Evolutionary conservation across 2,113 vertebrate species (phyloP), one percentile per base, ranked within the genome.

Genomic region (Gymnorhina tibicen): DNA sequence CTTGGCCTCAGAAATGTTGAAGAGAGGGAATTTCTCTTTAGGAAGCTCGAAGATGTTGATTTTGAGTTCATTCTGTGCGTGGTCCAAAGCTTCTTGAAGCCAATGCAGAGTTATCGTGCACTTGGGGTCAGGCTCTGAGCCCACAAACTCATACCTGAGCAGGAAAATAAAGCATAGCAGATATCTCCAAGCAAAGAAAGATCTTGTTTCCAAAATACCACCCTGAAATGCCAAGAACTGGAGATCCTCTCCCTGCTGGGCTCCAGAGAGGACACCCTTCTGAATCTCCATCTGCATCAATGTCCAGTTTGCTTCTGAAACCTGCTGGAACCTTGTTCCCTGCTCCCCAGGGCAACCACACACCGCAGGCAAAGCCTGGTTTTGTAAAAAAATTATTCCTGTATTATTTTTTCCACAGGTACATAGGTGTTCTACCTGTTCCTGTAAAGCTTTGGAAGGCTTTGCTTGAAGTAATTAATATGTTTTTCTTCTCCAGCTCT

Each of bases 1-100:
- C 91, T 95, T 28, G 83, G 56, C 82, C 86, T 69, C 86, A 95
- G 91, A 92, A 95, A 94, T 85, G 89, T 90, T 59, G 79, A 11
- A 81, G 92, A 91, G 87, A 94, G 87, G 90, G 93, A 89, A 92
- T 76, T 96, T 96, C 95, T 95, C 87, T 68, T 82, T 78, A 87
- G 82, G 82, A 95, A 95, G 76, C 49, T 67, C 2, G 0, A 59
- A 91, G 73, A 46, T 77, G 60, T 85, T 60, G 77, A 55, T 18
- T 85, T 81, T 64, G 70, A 81, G 73, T 19, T 94, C 83, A 32
- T 30, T 49, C 59, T n/a, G 42, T 75, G 53, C 66, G 60, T 56
- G 28, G 41, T 35, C 50, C 50, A 59, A 78, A 80, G 73, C n/a
- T 88, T 68, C 55, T 33, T 50, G 62, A 75, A 87, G 47, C 35